Evolutionary conservation across 2,113 vertebrate species (phyloP), one percentile per base, ranked within the genome.

Genomic region (Phrynocephalus versicolor): DNA sequence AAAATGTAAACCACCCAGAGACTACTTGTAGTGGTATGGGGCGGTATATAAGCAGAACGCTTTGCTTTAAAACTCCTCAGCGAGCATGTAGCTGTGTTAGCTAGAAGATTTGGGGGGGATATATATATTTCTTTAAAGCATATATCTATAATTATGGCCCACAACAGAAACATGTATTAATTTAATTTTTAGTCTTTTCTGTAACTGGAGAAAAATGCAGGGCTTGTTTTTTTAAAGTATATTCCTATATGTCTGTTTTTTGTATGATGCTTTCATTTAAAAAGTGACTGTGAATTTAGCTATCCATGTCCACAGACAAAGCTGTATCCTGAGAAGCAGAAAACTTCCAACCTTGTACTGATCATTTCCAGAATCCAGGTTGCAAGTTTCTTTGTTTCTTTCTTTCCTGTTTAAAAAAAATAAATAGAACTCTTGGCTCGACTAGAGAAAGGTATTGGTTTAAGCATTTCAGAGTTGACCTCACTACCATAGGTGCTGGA

Each of bases 381-480:
- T 78, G 57, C 72, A 80, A 8, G 0, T 0, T 18, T 72, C 79
- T 87, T 70, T 69, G 33, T n/a, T 78, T 60, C 30, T 78, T 78
- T 78, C 58, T 85, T 88, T 74, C 69, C n/a, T 64, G n/a, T n/a
- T n/a, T n/a, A n/a, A n/a, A 51, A 51, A 6, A 51, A 71, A 84
- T 8, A n/a, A 25, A 39, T 77, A 70, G n/a, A 82, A 74, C 12
- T 81, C 85, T 5, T 69, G 89, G 73, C 12, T 83, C 87, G 85
- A 58, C 27, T 81, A 79, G 72, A 85, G 86, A 91, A 80, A 37
- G 51, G 30, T 1, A 1, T 70, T 79, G 91, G 33, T 58, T 74
- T 80, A 89, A 92, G 60, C 14, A 60, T 89, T 90, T 92, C 83
- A 92, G 88, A 92, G 85, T 69, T n/a, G 77, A 88, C 39, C 79